phyloP scores from a whole-genome alignment of 2,113 vertebrate species.

The Scartelaos histophorus region DNA sequence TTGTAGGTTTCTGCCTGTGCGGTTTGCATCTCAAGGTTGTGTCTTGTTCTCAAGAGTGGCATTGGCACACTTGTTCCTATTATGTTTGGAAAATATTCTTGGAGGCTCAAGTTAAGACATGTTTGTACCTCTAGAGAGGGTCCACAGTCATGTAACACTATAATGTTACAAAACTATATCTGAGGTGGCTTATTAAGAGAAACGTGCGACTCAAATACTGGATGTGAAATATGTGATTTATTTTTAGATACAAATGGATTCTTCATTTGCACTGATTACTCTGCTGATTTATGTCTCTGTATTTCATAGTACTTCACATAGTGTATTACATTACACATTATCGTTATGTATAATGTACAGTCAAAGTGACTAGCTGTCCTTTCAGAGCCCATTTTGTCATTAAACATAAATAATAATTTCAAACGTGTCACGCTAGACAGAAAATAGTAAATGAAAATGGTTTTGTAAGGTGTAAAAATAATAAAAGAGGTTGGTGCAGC shows the following conservation, averaged over 20 bases:
- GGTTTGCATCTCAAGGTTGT: neutral
- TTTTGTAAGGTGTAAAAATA: conserved; percentile 2
- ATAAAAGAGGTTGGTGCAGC: neutral
- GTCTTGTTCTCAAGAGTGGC: neutral
- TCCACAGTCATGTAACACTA: conserved; percentile 16
- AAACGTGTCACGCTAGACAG: neutral
- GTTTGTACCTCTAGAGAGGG: conserved; percentile 41
- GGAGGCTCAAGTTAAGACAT: conserved; percentile 48
- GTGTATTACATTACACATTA: neutral
- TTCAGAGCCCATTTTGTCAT: conserved; percentile 12
- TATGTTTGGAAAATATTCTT: conserved; percentile 30
- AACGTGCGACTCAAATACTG: neutral
- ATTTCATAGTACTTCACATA: neutral
- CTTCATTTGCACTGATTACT: neutral
- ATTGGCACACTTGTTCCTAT: conserved; percentile 2
- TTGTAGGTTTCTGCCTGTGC: neutral
- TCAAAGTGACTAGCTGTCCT: conserved; percentile 20
- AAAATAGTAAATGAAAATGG: neutral
- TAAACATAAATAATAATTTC: conserved; percentile 22
- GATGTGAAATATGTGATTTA: neutral
- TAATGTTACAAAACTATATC: conserved; percentile 26
- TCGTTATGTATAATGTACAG: conserved; percentile 9
- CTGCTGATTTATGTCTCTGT: neutral
- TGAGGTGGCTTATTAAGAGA: conserved; percentile 18
- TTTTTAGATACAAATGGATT: neutral